Base-by-base conservation (phyloP, 2,113 vertebrate genomes). In the Archocentrus centrarchus region DNA sequence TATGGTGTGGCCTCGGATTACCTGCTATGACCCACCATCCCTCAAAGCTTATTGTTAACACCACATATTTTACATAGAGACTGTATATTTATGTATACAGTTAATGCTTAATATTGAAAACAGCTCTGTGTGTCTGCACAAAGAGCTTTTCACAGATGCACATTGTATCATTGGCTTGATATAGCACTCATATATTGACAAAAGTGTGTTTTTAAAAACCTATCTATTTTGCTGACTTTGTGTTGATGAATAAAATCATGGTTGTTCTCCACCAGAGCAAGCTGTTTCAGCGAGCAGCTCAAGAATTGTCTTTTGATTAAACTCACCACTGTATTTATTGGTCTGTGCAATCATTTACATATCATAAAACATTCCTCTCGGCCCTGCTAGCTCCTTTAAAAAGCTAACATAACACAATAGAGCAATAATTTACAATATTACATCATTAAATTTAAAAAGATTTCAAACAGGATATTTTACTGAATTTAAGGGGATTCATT, bases 1-100 rank as follows among this genome's bases (percentile, higher is more conserved):
- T 20, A 81, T 89, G 84, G 87, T 89, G 44, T 76, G 59, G 77
- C 83, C 57, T 87, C 76, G 83, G 64, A 90, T 92, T 91, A 80
- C 84, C 79, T 89, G 84, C 83, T 76, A 9, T 22, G 57, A 24
- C 76, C 77, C 81, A 86, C 77, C 1, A 39, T 8, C 53, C 82
- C 66, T 62, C 70, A 81, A 39, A 59, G 70, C 82, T 57, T 62
- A 87, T 59, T 68, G 50, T 68, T 84, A 70, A 81, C 68, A 63
- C 82, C 64, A 30, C 66, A 20, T 15, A 70, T 30, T 70, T 50
- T 20, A 70, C 50, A 50, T 50, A 30, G 22, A 47, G 22, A 68
- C 44, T 68, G 24, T 68, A 44, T 27, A 24, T 44, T 5, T 44
- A 44, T 44, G 14, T 13, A 11, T 41, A 41, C 39, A 41, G 39